Evolutionary conservation across 2,113 vertebrate species (phyloP).

Genomic region (Tilapia sparmanii): DNA sequence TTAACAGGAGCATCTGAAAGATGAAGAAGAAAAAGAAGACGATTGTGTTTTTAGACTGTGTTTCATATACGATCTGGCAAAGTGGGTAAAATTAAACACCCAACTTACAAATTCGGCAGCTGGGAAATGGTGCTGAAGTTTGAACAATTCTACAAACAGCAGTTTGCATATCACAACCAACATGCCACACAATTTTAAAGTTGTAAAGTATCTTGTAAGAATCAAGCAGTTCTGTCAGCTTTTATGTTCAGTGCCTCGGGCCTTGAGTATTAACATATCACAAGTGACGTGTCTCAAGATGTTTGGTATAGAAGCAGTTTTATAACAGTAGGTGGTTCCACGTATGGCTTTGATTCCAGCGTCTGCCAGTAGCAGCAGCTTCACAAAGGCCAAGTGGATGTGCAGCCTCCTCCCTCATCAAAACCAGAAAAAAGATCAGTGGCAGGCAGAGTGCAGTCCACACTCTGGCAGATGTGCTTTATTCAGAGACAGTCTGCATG

Average conservation of each 20-base stretch:
- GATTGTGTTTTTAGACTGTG: not conserved
- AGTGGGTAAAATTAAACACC: not conserved
- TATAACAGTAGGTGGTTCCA: not conserved
- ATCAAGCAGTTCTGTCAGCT: not conserved
- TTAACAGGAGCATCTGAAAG: not conserved
- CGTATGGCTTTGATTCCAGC: not conserved
- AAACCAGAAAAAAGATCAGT: not conserved
- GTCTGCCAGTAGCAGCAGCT: not conserved
- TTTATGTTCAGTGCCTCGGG: not conserved
- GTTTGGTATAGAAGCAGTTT: not conserved
- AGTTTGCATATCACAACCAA: not conserved
- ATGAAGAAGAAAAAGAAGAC: not conserved
- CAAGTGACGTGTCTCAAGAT: not conserved
- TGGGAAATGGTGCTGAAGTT: not conserved
- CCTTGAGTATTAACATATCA: not conserved
- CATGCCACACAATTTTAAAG: not conserved
- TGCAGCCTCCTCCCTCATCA: not conserved
- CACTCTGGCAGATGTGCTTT: not conserved
- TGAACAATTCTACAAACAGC: not conserved
- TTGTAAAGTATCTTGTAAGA: fast-evolving
- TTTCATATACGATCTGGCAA: not conserved
- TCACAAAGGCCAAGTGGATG: not conserved
- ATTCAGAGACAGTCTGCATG: not conserved
- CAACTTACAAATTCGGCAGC: not conserved
- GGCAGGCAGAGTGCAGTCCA: not conserved